A percentile compares a stretch with the other conserved stretches of the same genome.
phyloP scores from a whole-genome alignment of 2,888 invertebrate species.

The Labia minor region DNA sequence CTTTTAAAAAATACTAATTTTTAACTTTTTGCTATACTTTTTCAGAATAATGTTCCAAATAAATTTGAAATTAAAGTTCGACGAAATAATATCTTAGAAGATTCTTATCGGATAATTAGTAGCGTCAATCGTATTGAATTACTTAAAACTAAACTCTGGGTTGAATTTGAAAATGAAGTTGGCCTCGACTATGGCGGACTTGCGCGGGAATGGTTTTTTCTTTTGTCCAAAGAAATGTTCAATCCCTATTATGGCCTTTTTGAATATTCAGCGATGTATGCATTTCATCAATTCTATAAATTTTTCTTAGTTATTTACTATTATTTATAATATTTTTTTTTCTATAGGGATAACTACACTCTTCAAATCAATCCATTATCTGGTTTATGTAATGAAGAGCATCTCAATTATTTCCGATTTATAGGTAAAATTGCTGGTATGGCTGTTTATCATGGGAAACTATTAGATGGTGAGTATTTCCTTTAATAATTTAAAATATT shows the following conservation, averaged over 20 bases:
- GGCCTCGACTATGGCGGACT: constrained; percentile 94
- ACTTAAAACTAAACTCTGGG: constrained; percentile 95
- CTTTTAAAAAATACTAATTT: neutral
- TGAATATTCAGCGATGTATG: constrained; percentile 94
- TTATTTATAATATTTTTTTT: constrained; percentile 27
- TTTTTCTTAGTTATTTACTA: neutral
- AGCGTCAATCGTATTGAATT: constrained; percentile 81
- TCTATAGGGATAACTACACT: constrained; percentile 92
- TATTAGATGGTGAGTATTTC: constrained; percentile 72
- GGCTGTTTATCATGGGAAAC: constrained; percentile 98
- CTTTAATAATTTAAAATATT: neutral
- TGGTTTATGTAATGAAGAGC: constrained; percentile 95
- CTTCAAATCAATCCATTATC: constrained; percentile 98
- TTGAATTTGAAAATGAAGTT: constrained; percentile 96
- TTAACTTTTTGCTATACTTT: constrained; percentile 30
- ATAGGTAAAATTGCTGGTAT: constrained; percentile 97
- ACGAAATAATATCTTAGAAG: constrained; percentile 85
- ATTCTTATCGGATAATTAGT: constrained; percentile 91
- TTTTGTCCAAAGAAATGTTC: constrained; percentile 98
- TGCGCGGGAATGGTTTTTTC: constrained; percentile 97
- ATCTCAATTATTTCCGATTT: constrained; percentile 95
- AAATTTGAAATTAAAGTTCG: constrained; percentile 95
- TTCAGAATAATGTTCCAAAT: constrained; percentile 87
- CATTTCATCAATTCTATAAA: neutral
- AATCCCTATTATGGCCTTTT: constrained; percentile 99